Conservation (phyloP, 2,113 vertebrate genomes). For the Pitta sordida region DNA sequence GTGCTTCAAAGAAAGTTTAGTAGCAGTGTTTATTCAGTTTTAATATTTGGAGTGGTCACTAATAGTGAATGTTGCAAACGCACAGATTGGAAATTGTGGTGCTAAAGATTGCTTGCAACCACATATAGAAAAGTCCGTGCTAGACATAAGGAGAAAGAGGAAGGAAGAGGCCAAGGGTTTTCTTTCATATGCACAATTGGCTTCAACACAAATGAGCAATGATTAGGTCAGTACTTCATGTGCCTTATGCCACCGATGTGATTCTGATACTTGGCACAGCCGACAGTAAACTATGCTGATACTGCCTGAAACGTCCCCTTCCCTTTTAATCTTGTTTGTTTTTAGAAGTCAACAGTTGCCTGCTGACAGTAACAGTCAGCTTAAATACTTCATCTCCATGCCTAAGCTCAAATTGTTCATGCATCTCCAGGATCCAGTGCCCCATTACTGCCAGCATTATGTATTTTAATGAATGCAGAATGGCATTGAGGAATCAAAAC, state of each 20-base stretch:
- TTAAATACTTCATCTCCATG: conserved; percentile 64
- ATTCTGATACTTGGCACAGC: conserved; percentile 25
- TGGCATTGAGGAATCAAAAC: conserved; percentile 60
- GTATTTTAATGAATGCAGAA: conserved; percentile 68
- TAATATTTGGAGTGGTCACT: not conserved
- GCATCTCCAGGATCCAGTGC: conserved; percentile 35
- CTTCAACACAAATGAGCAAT: not conserved
- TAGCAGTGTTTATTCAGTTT: not conserved
- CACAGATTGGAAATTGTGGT: not conserved
- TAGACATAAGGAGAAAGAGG: not conserved
- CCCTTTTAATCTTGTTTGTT: conserved; percentile 59
- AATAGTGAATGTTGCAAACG: not conserved
- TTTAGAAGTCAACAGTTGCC: conserved; percentile 58
- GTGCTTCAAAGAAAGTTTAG: not conserved
- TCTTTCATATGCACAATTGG: not conserved
- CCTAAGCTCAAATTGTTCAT: conserved; percentile 50
- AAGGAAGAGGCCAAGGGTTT: not conserved
- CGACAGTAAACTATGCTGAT: conserved; percentile 34
- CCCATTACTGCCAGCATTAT: conserved; percentile 61
- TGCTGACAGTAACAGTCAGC: conserved; percentile 35
- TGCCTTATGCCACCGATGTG: not conserved
- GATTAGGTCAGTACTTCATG: not conserved
- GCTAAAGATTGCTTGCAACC: not conserved
- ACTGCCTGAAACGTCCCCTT: conserved; percentile 42
- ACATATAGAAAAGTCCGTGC: not conserved